These are phyloP conservation scores for Cassiopea andromeda DNA, from an alignment of 30 jellyfish, hydroid and myxozoan species.

Conservation along the genomic window DNA sequence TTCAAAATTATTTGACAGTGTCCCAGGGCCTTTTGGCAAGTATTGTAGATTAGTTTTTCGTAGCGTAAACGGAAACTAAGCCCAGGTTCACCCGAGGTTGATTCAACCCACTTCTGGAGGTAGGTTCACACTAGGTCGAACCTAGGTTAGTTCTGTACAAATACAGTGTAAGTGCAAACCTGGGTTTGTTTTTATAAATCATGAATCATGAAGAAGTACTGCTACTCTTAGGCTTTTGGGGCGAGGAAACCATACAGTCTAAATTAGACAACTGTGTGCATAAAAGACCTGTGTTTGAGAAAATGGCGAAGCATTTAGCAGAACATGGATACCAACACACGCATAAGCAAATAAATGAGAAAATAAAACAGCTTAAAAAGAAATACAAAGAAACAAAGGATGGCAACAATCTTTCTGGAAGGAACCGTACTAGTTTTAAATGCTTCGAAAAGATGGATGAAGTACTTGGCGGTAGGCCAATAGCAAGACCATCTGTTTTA, in stretches of 20 bases:
- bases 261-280: not conserved
- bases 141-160: too few species aligned
- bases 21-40: too few species aligned
- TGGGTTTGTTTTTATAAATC: too few species aligned
- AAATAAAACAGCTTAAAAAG: slow-evolving; percentile 35
- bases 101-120: too few species aligned
- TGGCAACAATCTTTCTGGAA: slow-evolving; percentile 22
- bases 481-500: slow-evolving; percentile 34
- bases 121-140: too few species aligned
- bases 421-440: slow-evolving; percentile 22
- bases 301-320: slow-evolving; percentile 5
- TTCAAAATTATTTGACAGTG: too few species aligned
- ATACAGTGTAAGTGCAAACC: too few species aligned
- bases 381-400: slow-evolving; percentile 27
- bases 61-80: too few species aligned
- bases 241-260: not conserved
- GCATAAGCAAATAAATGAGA: slow-evolving; percentile 9
- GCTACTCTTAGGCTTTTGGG: not conserved
- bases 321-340: slow-evolving; percentile 27
- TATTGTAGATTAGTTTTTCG: too few species aligned
- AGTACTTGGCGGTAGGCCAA: slow-evolving; percentile 42
- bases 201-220: slow-evolving; percentile 3
- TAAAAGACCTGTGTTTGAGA: not conserved
- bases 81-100: too few species aligned
- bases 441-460: slow-evolving; percentile 28